Conservation (phyloP, 2,888 invertebrate genomes). For the Calameuta pallipes region DNA sequence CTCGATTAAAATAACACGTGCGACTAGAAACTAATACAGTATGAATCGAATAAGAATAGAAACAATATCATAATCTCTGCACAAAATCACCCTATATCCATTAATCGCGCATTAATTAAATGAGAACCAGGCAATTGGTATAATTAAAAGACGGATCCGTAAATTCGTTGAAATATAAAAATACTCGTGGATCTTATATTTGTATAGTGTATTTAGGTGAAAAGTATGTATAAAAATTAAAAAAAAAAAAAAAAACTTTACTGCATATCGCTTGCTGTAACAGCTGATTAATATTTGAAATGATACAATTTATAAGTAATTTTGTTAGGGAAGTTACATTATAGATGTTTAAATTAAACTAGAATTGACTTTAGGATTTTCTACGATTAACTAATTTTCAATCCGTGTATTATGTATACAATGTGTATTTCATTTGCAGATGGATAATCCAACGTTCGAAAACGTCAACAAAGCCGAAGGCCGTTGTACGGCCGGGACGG, state of each 20-base stretch:
- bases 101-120: no score
- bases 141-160: background rate
- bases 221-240: background rate
- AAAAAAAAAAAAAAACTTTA: background rate
- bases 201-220: no score
- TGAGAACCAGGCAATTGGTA: no score
- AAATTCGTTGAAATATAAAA: background rate
- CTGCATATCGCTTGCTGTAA: background rate
- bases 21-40: background rate
- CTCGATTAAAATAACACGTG: background rate
- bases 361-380: no score
- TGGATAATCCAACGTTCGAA: constrained; percentile 65
- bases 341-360: background rate
- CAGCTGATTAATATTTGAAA: no score
- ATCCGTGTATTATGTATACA: background rate
- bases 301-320: no score
- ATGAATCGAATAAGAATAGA: background rate
- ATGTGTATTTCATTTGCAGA: constrained; percentile 56
- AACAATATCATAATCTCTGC: background rate
- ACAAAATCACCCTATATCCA: no score
- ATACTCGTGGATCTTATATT: no score
- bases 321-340: background rate
- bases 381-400: background rate
- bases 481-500: constrained; percentile 58
- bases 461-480: constrained; percentile 41